Conservation (phyloP, 64 coral and sea anemone genomes). For the Porites australiensis region DNA sequence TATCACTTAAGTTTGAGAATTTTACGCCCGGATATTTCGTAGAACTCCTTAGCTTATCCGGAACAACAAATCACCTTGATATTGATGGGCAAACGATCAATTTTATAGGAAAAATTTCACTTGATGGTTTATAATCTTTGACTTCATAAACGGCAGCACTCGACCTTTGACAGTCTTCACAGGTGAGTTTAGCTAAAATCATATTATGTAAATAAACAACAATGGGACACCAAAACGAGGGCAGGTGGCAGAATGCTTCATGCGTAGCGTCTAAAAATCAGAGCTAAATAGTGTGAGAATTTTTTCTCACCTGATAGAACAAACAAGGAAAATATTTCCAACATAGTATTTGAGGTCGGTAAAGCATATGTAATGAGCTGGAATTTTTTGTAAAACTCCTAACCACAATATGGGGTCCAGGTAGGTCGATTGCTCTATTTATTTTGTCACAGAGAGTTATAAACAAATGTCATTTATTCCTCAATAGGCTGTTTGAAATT, state of each 20-base stretch:
- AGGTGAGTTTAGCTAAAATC: neutral
- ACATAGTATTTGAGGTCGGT: neutral
- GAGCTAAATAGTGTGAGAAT: neutral
- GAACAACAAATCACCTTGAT: too few relatives aligned
- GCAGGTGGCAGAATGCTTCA: conserved; percentile 16
- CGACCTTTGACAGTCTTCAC: neutral
- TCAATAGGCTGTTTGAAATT: neutral
- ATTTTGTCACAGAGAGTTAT: neutral
- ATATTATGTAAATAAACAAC: neutral
- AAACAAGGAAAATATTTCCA: neutral
- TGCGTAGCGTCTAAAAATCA: neutral
- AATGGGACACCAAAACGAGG: neutral
- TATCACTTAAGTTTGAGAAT: too few relatives aligned
- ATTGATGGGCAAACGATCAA: too few relatives aligned
- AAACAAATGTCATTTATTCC: neutral
- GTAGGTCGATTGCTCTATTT: conserved; percentile 5
- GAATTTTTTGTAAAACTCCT: neutral
- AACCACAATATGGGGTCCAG: neutral
- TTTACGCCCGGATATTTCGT: too few relatives aligned
- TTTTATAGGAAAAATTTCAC: too few relatives aligned
- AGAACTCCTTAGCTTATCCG: too few relatives aligned
- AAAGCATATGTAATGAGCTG: conserved; percentile 1
- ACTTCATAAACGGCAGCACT: neutral
- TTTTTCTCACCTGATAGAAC: neutral
- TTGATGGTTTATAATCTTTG: neutral